These are phyloP conservation scores for Clavelina lepadiformis DNA, from an alignment of 23 tunicate species.

Conservation along the genomic window DNA sequence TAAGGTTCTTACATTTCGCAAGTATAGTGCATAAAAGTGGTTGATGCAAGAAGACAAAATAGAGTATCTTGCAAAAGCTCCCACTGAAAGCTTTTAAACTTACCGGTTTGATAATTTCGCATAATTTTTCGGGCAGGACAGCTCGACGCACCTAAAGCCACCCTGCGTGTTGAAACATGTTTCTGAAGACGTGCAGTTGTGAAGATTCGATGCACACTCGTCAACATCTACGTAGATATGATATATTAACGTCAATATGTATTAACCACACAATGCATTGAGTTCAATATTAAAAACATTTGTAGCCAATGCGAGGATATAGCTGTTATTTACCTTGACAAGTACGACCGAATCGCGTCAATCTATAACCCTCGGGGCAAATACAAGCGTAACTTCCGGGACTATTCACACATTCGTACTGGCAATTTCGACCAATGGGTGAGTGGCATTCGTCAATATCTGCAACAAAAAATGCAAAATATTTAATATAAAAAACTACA, in stretches of 20 bases:
- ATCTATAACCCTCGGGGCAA: slow-evolving; percentile 71
- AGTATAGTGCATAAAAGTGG: too few species aligned
- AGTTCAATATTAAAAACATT: background rate
- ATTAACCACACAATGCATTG: background rate
- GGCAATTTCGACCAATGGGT: slow-evolving; percentile 35
- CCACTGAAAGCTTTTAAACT: slow-evolving; percentile 13
- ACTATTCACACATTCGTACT: slow-evolving; percentile 53
- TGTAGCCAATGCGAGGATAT: background rate
- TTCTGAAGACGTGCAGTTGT: slow-evolving; percentile 49
- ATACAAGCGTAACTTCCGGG: slow-evolving; percentile 69
- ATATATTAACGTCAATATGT: background rate
- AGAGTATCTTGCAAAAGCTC: too few species aligned
- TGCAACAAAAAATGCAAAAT: slow-evolving; percentile 7
- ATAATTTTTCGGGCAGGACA: slow-evolving; percentile 69
- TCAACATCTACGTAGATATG: slow-evolving; percentile 49
- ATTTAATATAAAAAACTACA: too few species aligned
- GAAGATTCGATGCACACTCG: slow-evolving; percentile 39
- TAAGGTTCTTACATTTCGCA: too few species aligned
- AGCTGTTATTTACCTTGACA: slow-evolving; percentile 54
- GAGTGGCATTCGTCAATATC: slow-evolving; percentile 73
- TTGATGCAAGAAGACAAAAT: too few species aligned
- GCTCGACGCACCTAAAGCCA: slow-evolving; percentile 50
- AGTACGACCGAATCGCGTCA: slow-evolving; percentile 19
- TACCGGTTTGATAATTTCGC: slow-evolving; percentile 54
- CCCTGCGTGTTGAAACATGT: slow-evolving; percentile 96